phyloP scores from a whole-genome alignment of 92 coral and sea anemone species.

The Metridium senile region DNA sequence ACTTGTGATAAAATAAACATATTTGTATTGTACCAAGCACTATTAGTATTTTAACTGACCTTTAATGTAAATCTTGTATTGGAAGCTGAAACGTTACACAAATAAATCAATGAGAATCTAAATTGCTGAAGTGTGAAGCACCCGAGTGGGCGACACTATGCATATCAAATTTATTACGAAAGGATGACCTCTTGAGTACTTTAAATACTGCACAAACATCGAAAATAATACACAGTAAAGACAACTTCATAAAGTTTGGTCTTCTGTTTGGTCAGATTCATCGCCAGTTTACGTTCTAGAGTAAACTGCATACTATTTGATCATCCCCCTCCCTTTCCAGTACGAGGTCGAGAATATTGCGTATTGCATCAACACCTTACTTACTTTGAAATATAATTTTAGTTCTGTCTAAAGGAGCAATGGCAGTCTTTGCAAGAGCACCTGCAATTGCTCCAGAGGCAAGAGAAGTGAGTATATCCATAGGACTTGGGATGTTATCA shows the following conservation, averaged over 20 bases:
- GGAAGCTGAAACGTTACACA: conserved; percentile 44
- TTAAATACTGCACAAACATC: too few species aligned
- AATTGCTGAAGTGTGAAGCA: background rate
- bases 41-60: too few species aligned
- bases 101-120: background rate
- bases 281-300: too few species aligned
- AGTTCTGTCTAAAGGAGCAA: conserved; percentile 96
- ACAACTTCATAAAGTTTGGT: too few species aligned
- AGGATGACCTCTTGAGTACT: too few species aligned
- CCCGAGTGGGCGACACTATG: too few species aligned
- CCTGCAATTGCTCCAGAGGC: conserved; percentile 97
- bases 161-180: background rate
- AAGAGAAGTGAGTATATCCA: conserved; percentile 88
- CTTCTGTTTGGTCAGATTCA: too few species aligned
- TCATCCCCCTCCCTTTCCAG: too few species aligned
- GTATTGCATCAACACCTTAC: conserved; percentile 5
- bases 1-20: too few species aligned
- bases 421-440: conserved; percentile 96
- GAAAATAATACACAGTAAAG: too few species aligned
- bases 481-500: conserved; percentile 54
- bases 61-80: conserved; percentile 61
- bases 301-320: too few species aligned
- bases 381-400: conserved; percentile 98
- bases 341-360: background rate
- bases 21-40: too few species aligned